These are phyloP conservation scores for Beris morrisii DNA, from an alignment of 2,888 invertebrate genomes.

Conservation along the genomic window DNA sequence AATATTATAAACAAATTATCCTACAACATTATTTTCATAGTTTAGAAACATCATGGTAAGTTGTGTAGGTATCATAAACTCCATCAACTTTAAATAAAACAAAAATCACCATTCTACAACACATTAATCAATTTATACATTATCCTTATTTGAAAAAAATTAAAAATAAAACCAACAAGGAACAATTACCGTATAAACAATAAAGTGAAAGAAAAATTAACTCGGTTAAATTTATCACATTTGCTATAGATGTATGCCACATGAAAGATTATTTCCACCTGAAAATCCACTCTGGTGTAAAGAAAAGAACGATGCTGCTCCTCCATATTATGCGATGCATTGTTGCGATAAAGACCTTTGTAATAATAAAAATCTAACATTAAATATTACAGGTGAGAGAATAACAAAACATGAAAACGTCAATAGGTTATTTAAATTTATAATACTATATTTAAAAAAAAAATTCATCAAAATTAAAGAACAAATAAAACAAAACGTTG, in stretches of 20 bases:
- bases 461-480: constrained; percentile 15
- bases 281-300: constrained; percentile 66
- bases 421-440: neutral
- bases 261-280: constrained; percentile 63
- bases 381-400: constrained; percentile 53
- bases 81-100: too few relatives aligned
- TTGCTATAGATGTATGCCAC: constrained; percentile 63
- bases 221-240: constrained; percentile 28
- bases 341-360: constrained; percentile 71
- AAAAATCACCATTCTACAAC: neutral
- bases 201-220: neutral
- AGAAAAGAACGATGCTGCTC: constrained; percentile 54
- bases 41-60: too few relatives aligned
- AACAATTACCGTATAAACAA: too few relatives aligned
- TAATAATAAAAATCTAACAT: constrained; percentile 61
- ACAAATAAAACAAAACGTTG: constrained; percentile 6
- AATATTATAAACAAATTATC: too few relatives aligned
- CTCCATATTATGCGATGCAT: constrained; percentile 53
- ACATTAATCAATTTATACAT: constrained; percentile 4
- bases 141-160: neutral
- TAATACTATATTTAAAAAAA: neutral
- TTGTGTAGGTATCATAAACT: too few relatives aligned
- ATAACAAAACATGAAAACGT: constrained; percentile 14
- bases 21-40: too few relatives aligned
- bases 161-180: constrained; percentile 3